Base-by-base conservation (phyloP, 2,797 vertebrate genomes). In the Anguilla obscura region DNA sequence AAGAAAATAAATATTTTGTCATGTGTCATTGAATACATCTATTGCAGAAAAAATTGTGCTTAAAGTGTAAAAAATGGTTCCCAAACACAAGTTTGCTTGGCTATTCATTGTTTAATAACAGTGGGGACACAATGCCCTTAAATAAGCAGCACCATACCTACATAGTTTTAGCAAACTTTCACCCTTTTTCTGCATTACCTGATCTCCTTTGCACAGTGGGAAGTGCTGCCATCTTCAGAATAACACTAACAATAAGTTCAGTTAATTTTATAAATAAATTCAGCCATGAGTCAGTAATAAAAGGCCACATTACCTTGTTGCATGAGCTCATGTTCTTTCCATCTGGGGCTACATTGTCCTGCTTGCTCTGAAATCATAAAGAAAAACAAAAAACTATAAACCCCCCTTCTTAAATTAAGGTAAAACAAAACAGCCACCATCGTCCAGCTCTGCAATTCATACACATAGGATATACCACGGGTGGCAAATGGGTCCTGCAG, bases 261-360 rank as follows among this genome's bases (percentile, higher is more conserved):
- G 79, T 12, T 48, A 50, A 18, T 30, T n/a, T 0, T 1, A n/a
- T n/a, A 16, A 12, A n/a, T 48, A 45, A 6, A 48, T 50, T 82
- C 40, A 48, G 1, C 18, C 45, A 45, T 82, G 79, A 48, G 1
- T 82, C 79, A 82, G 79, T 48, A 82, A 82, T 50, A 9, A 82
- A 82, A 24, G 36, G 36, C 3, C 7, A 80, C 50, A 82, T 82
- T 82, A 82, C 79, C 79, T 24, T 50, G 79, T 50, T 82, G 79
- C 79, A 82, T 82, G 7, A 82, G 79, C 45, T 82, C 79, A 82
- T 82, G 79, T 50, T 82, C 14, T 82, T 82, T 82, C 79, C 79
- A 82, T 82, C 79, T 82, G 45, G 79, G 79, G 79, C 79, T 82
- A 50, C 79, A 82, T 82, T 82, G n/a, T 50, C 40, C 79, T 82